phyloP scores from a whole-genome alignment of 2,113 vertebrate genomes.

The Anguilla japonica region DNA sequence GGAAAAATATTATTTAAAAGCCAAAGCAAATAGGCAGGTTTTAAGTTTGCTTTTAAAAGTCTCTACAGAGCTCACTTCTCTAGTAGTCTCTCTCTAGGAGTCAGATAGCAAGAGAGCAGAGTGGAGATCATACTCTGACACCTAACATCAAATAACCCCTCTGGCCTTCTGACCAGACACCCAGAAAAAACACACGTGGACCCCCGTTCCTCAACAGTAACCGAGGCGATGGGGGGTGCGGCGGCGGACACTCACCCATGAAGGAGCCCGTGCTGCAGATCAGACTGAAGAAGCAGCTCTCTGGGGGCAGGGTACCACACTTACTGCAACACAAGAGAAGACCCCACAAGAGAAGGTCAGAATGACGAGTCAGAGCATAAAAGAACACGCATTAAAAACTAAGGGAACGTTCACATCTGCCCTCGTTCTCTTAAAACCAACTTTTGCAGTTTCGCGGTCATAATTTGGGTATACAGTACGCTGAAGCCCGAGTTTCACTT shows the following conservation, averaged over 20 bases:
- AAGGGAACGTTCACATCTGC: too few relatives aligned
- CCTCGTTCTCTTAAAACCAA: too few relatives aligned
- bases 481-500: background rate
- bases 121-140: too few relatives aligned
- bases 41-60: too few relatives aligned
- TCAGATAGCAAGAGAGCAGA: too few relatives aligned
- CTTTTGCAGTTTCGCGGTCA: background rate
- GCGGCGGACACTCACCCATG: conserved; percentile 74
- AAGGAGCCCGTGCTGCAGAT: conserved; percentile 86
- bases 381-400: too few relatives aligned
- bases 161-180: background rate
- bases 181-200: background rate
- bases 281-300: conserved; percentile 90
- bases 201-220: background rate
- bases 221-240: too few relatives aligned
- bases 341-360: conserved; percentile 3
- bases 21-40: too few relatives aligned
- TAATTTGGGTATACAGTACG: background rate
- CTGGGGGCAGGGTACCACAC: conserved; percentile 82
- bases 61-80: too few relatives aligned
- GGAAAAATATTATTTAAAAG: too few relatives aligned
- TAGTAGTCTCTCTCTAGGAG: too few relatives aligned
- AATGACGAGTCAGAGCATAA: background rate
- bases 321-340: conserved; percentile 65
- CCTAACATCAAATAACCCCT: background rate